Conservation (phyloP, 1,140 invertebrate species). For the Drosophila kanapiae region DNA sequence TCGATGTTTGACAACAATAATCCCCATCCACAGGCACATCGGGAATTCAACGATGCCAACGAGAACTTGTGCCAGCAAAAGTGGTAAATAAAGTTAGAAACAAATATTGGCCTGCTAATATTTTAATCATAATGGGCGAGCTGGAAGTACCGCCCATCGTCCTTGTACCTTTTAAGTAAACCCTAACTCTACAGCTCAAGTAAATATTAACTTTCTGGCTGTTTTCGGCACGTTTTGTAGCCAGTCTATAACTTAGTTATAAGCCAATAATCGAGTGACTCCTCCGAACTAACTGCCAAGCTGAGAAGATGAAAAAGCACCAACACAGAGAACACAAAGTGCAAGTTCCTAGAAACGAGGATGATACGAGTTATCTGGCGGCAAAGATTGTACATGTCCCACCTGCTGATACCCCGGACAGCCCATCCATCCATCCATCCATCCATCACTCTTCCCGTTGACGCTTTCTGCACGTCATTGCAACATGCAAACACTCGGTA, state of each 20-base stretch:
- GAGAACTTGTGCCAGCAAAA: background rate
- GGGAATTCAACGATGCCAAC: too few relatives aligned
- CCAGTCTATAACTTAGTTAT: background rate
- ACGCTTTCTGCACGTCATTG: constrained; percentile 41
- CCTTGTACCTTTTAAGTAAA: too few relatives aligned
- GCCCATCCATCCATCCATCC: constrained; percentile 17
- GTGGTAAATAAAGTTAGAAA: constrained; percentile 23
- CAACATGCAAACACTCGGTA: constrained; percentile 51
- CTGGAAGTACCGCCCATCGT: too few relatives aligned
- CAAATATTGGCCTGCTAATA: background rate
- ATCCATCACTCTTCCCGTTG: constrained; percentile 14
- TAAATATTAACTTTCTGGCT: background rate
- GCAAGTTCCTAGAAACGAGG: background rate
- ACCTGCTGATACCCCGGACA: constrained; percentile 35
- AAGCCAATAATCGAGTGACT: background rate
- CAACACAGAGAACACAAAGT: background rate
- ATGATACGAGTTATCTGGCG: background rate
- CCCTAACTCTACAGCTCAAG: too few relatives aligned
- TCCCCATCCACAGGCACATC: background rate
- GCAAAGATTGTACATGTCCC: constrained; percentile 6
- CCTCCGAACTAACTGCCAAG: too few relatives aligned
- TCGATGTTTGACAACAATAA: constrained; percentile 72
- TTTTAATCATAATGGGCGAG: constrained; percentile 2
- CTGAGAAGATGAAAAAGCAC: too few relatives aligned
- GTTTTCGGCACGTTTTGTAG: background rate